Conservation (phyloP, 2,113 vertebrate genomes). For the Lanius collurio region DNA sequence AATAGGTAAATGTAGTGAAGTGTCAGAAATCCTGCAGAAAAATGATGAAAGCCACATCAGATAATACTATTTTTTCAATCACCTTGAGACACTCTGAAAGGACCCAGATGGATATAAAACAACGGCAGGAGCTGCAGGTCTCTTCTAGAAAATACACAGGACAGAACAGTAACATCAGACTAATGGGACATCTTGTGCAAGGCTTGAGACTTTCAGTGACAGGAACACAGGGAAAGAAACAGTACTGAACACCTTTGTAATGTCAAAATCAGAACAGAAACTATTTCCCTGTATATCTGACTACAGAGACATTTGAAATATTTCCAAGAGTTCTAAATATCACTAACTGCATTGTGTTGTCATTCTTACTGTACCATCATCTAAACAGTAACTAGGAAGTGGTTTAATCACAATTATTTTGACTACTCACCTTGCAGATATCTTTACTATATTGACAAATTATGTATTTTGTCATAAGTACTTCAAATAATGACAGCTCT, state of each 20-base stretch:
- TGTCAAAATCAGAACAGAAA: constrained; percentile 20
- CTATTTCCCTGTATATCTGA: background rate
- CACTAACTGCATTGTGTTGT: constrained; percentile 18
- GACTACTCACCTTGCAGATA: constrained; percentile 54
- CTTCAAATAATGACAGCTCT: constrained; percentile 64
- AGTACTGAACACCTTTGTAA: background rate
- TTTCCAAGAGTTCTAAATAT: constrained; percentile 45
- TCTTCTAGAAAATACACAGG: background rate
- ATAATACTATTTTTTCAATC: background rate
- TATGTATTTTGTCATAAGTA: constrained; percentile 58
- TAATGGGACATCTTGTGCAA: background rate
- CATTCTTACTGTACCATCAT: constrained; percentile 28
- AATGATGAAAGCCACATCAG: background rate
- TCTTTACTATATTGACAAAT: constrained; percentile 65
- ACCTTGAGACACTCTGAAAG: background rate
- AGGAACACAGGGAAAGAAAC: background rate
- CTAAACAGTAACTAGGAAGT: constrained; percentile 22
- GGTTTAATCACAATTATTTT: constrained; percentile 69
- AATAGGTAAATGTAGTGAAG: background rate
- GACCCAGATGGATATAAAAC: background rate
- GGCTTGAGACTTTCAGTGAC: background rate
- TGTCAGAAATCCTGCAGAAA: background rate
- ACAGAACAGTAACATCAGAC: background rate
- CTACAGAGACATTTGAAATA: constrained; percentile 5
- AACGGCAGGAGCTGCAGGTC: background rate